These are phyloP conservation scores for Aethes cnicana DNA, from an alignment of 2,888 invertebrate species.

Conservation along the genomic window DNA sequence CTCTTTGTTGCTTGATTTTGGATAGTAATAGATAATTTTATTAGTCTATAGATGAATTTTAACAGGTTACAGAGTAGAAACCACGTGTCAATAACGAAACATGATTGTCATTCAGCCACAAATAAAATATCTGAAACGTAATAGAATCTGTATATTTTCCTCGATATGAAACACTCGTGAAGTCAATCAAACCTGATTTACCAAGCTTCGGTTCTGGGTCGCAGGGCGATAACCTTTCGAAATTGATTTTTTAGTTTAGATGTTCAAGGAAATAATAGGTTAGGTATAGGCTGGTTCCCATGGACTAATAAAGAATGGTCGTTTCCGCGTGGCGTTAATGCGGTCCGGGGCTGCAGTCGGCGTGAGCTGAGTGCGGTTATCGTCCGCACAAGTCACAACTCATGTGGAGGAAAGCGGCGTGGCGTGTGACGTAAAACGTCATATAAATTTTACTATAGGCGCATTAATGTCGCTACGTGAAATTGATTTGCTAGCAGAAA, in stretches of 20 bases:
- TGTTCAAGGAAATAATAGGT: slow-evolving; percentile 1
- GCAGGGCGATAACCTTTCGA: slow-evolving; percentile 9
- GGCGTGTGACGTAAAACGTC: slow-evolving; percentile 73
- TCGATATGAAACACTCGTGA: slow-evolving; percentile 44
- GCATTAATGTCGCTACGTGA: slow-evolving; percentile 82
- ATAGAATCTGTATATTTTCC: slow-evolving; percentile 38
- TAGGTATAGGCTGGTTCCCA: neutral
- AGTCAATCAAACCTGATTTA: slow-evolving; percentile 51
- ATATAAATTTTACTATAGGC: slow-evolving; percentile 81
- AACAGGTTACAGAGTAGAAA: slow-evolving; percentile 64
- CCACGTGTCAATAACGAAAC: slow-evolving; percentile 53
- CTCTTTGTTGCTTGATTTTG: slow-evolving; percentile 81
- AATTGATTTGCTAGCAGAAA: slow-evolving; percentile 82
- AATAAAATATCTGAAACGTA: slow-evolving; percentile 32
- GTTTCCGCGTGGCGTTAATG: slow-evolving; percentile 13
- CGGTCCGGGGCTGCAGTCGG: slow-evolving; percentile 52
- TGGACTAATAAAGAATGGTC: neutral
- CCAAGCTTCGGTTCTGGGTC: slow-evolving; percentile 12
- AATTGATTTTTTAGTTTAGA: neutral
- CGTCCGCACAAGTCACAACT: slow-evolving; percentile 57
- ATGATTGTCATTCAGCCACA: slow-evolving; percentile 47
- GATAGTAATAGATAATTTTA: slow-evolving; percentile 80
- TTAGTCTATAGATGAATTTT: slow-evolving; percentile 73
- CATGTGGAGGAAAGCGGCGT: slow-evolving; percentile 66
- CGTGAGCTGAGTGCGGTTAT: slow-evolving; percentile 54